Percentiles rank a stretch among this genome's conserved stretches.
These are phyloP conservation scores for Allygus modestus DNA, from an alignment of 2,888 invertebrate species.

Conservation along the genomic window DNA sequence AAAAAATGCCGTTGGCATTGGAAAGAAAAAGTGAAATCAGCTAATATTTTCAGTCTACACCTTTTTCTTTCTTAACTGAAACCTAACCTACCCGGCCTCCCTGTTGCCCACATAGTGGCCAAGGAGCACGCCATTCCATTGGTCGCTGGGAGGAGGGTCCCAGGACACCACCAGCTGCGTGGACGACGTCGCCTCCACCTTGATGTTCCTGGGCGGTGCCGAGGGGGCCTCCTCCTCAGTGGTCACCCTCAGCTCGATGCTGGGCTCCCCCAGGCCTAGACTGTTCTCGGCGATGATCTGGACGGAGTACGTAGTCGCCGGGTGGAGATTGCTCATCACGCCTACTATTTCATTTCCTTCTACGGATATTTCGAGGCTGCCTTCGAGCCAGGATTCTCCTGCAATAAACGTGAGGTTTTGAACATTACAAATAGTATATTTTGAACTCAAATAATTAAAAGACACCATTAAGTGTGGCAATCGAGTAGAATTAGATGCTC, in stretches of 20 bases:
- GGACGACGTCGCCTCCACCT: constrained; percentile 69
- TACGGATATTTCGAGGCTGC: constrained; percentile 43
- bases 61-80: no score
- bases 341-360: constrained; percentile 65
- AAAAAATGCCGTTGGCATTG: no score
- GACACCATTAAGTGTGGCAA: no score
- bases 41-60: no score
- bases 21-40: no score
- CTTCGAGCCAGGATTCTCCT: constrained; percentile 49
- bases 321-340: constrained; percentile 63
- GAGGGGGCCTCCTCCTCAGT: constrained; percentile 66
- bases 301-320: constrained; percentile 65
- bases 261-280: constrained; percentile 63
- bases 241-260: constrained; percentile 62
- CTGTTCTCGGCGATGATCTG: constrained; percentile 65
- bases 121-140: constrained; percentile 65
- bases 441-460: no score
- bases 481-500: no score
- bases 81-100: constrained; percentile 61
- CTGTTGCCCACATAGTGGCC: constrained; percentile 65
- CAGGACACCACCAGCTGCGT: constrained; percentile 62
- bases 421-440: not conserved
- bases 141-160: constrained; percentile 64
- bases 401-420: no score
- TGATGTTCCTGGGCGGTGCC: constrained; percentile 64